phyloP scores from a whole-genome alignment of 2,888 invertebrate genomes.

The Caenorhabditis sp. region DNA sequence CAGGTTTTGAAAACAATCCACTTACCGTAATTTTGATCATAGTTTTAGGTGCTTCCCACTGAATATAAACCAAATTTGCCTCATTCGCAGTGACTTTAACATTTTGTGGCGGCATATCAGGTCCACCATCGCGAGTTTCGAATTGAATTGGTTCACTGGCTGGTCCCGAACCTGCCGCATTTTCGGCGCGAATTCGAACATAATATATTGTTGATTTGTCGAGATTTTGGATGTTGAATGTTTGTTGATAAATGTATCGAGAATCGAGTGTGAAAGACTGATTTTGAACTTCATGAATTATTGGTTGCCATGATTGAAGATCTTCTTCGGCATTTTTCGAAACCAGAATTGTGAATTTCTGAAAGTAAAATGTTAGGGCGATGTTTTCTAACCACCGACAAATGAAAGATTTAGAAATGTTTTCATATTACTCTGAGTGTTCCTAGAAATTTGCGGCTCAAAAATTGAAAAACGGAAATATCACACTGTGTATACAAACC shows the following conservation, averaged over 20 bases:
- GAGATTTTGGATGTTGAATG: slow-evolving; percentile 11
- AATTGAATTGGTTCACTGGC: slow-evolving; percentile 32
- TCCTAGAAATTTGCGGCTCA: too few relatives aligned
- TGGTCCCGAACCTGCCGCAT: slow-evolving; percentile 47
- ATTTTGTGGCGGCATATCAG: slow-evolving; percentile 40
- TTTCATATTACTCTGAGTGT: too few relatives aligned
- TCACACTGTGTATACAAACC: too few relatives aligned
- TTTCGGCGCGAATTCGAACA: slow-evolving; percentile 45
- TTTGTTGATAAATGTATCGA: slow-evolving; percentile 37
- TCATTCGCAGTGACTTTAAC: slow-evolving; percentile 48
- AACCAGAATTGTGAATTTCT: slow-evolving; percentile 33
- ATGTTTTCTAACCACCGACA: too few relatives aligned
- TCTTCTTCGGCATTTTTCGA: slow-evolving; percentile 30
- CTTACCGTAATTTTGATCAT: slow-evolving; percentile 42
- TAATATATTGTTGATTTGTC: slow-evolving; percentile 43
- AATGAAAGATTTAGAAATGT: neutral
- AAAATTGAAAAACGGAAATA: too few relatives aligned
- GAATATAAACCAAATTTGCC: slow-evolving; percentile 48
- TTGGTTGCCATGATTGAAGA: slow-evolving; percentile 28
- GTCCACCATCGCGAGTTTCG: slow-evolving; percentile 49
- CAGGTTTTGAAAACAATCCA: neutral
- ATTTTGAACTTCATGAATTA: neutral
- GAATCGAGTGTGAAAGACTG: neutral
- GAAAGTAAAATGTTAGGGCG: neutral
- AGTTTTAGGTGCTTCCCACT: slow-evolving; percentile 45